phyloP scores from a whole-genome alignment of 2,888 invertebrate species.

The Sesia bembeciformis region DNA sequence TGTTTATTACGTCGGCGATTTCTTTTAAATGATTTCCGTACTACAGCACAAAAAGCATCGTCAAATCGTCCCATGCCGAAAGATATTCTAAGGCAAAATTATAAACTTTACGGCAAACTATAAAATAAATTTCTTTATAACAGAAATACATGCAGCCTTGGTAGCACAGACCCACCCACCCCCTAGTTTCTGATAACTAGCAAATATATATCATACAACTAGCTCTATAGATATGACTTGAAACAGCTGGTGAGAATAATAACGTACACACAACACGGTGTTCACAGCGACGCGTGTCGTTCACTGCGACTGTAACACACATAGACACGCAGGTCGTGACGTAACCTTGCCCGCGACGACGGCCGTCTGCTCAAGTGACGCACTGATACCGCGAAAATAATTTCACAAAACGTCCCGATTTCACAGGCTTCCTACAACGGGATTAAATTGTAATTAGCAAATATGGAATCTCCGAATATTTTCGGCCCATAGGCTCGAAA shows the following conservation, averaged over 20 bases:
- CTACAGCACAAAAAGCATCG: too few relatives aligned
- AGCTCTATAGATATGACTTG: too few relatives aligned
- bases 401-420: constrained; percentile 15
- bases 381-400: constrained; percentile 18
- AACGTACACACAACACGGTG: background rate
- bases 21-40: too few relatives aligned
- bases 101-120: too few relatives aligned
- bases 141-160: too few relatives aligned
- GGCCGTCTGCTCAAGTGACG: constrained; percentile 23
- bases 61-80: too few relatives aligned
- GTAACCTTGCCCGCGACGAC: constrained; percentile 37
- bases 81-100: too few relatives aligned
- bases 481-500: constrained; percentile 16
- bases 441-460: constrained; percentile 7
- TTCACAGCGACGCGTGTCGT: background rate
- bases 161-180: too few relatives aligned
- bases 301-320: constrained; percentile 9
- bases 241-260: background rate
- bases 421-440: constrained; percentile 13
- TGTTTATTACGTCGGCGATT: too few relatives aligned
- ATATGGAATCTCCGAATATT: constrained; percentile 12
- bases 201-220: too few relatives aligned
- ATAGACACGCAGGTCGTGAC: constrained; percentile 13
- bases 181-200: too few relatives aligned
- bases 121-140: too few relatives aligned